Evolutionary conservation across 2,797 vertebrate species (phyloP), one percentile per base, ranked within the genome.

Genomic region (Poecilia picta): DNA sequence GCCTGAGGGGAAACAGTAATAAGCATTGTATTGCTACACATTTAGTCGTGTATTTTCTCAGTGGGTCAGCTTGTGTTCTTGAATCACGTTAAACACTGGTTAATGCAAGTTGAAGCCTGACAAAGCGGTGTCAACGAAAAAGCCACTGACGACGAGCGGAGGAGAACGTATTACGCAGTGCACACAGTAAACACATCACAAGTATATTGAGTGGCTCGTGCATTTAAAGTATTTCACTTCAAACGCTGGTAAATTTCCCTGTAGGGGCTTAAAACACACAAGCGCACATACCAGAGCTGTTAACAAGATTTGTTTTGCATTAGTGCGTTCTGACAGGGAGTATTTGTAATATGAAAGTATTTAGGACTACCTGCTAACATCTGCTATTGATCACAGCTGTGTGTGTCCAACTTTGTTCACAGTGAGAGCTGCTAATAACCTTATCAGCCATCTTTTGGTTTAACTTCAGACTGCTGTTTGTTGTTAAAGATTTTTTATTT

Each of bases 1-100:
- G 98, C 98, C 97, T 96, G 91, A 97, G 97, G 98, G 97, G 96
- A 96, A 97, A 97, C 97, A 97, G 96, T 96, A 97, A 96, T 96
- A 97, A 97, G 96, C 91, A 95, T 94, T 96, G 97, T 96, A 96
- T 96, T 92, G 94, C 96, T 95, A 96, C 97, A 97, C 96, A 95
- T 96, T 97, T 96, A 95, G 92, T 95, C 95, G 89, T 97, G 97
- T 97, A 96, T 94, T 93, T 96, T 94, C 96, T 94, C 95, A 96
- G 96, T 96, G 96, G 97, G 97, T 98, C 97, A 97, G 94, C 94
- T 93, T 74, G 72, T 89, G 94, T 95, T 97, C 96, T 95, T 96
- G 95, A 96, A 95, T 94, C 95, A 96, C 96, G 94, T 96, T 95
- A 96, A 96, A 97, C 96, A 96, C 96, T 93, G 92, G 91, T 94